Evolutionary conservation across 2,797 vertebrate species (phyloP).

Genomic region (Leptatherina wallacei): DNA sequence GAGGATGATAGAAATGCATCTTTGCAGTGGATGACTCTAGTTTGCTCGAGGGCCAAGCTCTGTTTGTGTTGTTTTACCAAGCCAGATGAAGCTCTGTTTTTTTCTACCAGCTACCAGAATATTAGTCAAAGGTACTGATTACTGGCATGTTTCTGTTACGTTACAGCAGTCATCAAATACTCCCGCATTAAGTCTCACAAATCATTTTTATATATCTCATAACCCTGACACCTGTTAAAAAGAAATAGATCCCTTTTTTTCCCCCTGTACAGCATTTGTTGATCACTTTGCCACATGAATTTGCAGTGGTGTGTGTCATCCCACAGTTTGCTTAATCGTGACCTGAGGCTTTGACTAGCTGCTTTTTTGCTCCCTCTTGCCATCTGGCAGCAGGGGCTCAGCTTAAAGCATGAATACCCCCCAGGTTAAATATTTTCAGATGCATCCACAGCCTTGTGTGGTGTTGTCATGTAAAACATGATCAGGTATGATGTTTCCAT

Average conservation of each 20-base stretch:
- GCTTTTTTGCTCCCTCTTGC: conserved; percentile 63
- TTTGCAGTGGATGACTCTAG: conserved; percentile 49
- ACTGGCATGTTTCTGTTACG: conserved; percentile 41
- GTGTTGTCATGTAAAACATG: conserved; percentile 54
- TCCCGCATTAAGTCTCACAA: conserved; percentile 32
- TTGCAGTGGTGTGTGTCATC: conserved; percentile 51
- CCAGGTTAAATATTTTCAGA: conserved; percentile 59
- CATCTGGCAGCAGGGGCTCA: conserved; percentile 75
- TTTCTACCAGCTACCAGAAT: conserved; percentile 32
- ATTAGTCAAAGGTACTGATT: conserved; percentile 53
- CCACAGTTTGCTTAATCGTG: conserved; percentile 61
- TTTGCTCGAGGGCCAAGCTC: conserved; percentile 50
- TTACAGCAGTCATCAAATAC: conserved; percentile 34
- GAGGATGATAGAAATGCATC: conserved; percentile 59
- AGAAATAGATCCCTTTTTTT: conserved; percentile 33
- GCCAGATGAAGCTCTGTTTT: conserved; percentile 30
- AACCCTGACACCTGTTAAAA: conserved; percentile 39
- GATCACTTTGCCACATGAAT: conserved; percentile 65
- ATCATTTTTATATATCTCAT: conserved; percentile 34
- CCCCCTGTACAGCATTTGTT: conserved; percentile 51
- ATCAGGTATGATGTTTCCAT: conserved; percentile 29
- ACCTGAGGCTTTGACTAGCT: conserved; percentile 68
- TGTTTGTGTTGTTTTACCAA: conserved; percentile 51
- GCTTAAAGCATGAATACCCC: conserved; percentile 70
- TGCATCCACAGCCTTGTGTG: conserved; percentile 54